Conservation (phyloP, 2,113 vertebrate species). For the Grantiella picta region DNA sequence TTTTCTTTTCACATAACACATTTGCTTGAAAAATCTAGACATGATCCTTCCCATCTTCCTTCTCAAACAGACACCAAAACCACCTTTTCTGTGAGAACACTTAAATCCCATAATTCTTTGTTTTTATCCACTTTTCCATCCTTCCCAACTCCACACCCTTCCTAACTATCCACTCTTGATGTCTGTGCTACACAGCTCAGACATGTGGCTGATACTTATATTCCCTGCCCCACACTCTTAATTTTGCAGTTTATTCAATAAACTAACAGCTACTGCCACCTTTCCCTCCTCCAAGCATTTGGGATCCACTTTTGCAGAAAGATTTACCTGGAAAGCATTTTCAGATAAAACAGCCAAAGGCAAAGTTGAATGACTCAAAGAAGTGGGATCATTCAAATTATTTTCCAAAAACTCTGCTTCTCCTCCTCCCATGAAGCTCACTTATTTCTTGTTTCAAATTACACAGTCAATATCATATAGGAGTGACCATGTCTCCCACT, state of each 20-base stretch:
- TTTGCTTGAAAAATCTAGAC: background rate
- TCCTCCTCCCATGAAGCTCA: background rate
- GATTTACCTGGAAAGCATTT: background rate
- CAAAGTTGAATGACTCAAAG: background rate
- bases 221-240: accelerated
- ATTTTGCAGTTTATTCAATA: background rate
- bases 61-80: background rate
- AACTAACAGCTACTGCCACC: background rate
- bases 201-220: accelerated
- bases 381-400: background rate
- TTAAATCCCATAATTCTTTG: background rate
- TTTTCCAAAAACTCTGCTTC: background rate
- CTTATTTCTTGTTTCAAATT: background rate
- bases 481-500: background rate
- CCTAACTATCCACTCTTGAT: background rate
- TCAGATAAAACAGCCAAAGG: background rate
- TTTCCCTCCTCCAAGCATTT: background rate
- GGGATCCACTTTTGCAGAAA: background rate
- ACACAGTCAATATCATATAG: background rate
- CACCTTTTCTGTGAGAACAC: background rate
- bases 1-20: background rate
- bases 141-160: background rate
- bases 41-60: background rate
- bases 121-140: background rate
- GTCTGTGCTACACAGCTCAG: background rate